Evolutionary conservation across 1,140 invertebrate genomes (phyloP), one percentile per base, ranked within the genome.

Genomic region (Drosophila burlai): DNA sequence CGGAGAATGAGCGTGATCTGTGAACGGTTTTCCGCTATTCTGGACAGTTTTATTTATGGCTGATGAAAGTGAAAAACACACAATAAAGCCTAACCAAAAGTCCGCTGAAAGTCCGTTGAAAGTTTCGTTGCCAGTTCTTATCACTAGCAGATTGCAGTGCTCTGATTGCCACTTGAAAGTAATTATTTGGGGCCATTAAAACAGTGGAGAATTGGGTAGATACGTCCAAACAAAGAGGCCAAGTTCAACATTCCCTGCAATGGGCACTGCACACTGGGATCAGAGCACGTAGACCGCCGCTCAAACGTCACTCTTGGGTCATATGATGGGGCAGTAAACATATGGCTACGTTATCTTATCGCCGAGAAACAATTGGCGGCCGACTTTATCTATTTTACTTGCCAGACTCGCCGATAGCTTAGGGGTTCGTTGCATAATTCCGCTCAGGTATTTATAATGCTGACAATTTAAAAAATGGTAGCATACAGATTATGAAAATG

Each of bases 41-140:
- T 46, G 15, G 11, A 8, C 31, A 9, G 11, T 16, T 29, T 63
- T 31, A 40, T 55, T 52, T 34, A 13, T 34, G 47, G 43, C 60
- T 13, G 65, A 77, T 21, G 68, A 89, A 87, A 89, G 80, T 89
- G 80, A 86, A 80, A 80, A 66, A 52, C 34, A 43, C 38, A 64
- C 76, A 76, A 79, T 50, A 42, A 49, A 46, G 54, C 18, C 24
- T 38, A 63, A 63, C 38, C 26, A 18, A 68, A 34, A 65, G 57
- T 55, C 66, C n/a, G 45, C 72, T 83, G 16, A 38, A 34, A 49
- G 64, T 76, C 67, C 26, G 45, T 76, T 83, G 16, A 38, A 34
- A 49, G 64, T 76, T 61, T 21, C 42, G 43, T 61, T 76, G 34
- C 4, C 68, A 54, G 47, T 4, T 34, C 31, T 50, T 52, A 59